phyloP scores from a whole-genome alignment of 2,888 invertebrate species.

The Saturnia japonica region DNA sequence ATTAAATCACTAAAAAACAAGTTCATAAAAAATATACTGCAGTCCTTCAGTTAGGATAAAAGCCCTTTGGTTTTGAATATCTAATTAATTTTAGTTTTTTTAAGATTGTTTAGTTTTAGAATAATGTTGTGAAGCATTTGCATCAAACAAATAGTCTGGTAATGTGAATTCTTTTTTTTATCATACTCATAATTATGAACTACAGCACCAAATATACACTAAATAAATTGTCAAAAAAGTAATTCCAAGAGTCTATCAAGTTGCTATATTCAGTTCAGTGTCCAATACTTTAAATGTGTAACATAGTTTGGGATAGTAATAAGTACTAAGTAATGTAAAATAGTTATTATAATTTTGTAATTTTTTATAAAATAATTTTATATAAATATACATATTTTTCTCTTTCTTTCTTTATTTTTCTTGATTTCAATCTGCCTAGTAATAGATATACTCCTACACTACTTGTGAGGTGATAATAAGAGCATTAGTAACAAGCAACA shows the following conservation, averaged over 20 bases:
- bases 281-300: neutral
- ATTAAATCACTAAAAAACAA: too few species aligned
- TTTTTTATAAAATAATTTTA: neutral
- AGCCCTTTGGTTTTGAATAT: too few species aligned
- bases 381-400: constrained; percentile 6
- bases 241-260: neutral
- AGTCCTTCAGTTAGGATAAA: too few species aligned
- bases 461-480: too few species aligned
- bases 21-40: too few species aligned
- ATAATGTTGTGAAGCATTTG: neutral
- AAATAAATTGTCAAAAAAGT: too few species aligned
- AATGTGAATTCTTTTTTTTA: neutral
- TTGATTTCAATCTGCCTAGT: neutral
- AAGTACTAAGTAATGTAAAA: neutral
- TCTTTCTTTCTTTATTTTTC: neutral
- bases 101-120: neutral
- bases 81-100: neutral
- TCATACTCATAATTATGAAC: neutral
- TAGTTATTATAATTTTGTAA: neutral
- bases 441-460: too few species aligned
- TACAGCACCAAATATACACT: too few species aligned
- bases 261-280: neutral
- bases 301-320: neutral
- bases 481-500: too few species aligned
- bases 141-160: neutral